These are phyloP conservation scores for Tromatobia lineatoria DNA, from an alignment of 2,888 invertebrate species.

Conservation along the genomic window DNA sequence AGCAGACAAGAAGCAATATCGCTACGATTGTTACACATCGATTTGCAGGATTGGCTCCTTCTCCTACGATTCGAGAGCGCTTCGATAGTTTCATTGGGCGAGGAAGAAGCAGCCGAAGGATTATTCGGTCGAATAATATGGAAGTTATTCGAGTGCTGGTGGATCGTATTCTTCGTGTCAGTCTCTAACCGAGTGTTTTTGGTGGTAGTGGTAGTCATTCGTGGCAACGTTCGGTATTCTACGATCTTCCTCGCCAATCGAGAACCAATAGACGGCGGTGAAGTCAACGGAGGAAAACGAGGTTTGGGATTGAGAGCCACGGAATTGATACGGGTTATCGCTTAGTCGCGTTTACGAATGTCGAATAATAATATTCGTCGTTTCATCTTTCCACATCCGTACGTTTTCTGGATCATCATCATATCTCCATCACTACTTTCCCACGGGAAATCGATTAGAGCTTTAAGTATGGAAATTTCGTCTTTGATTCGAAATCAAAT, in stretches of 20 bases:
- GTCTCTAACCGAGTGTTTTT: conserved; percentile 7
- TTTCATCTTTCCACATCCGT: conserved; percentile 12
- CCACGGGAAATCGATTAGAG: conserved; percentile 10
- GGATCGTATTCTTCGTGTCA: conserved; percentile 46
- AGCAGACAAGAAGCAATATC: conserved; percentile 61
- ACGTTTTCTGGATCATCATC: conserved; percentile 31
- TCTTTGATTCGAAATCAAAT: conserved; percentile 17
- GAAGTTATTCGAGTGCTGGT: conserved; percentile 65
- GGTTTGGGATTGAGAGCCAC: background rate
- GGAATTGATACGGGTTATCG: conserved; percentile 61
- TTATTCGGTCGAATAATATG: conserved; percentile 77
- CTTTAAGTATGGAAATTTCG: conserved; percentile 22
- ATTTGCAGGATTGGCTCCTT: conserved; percentile 55
- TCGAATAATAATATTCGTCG: conserved; percentile 62
- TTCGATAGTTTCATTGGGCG: conserved; percentile 52
- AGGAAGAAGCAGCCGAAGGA: conserved; percentile 62
- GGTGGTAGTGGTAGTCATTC: conserved; percentile 17
- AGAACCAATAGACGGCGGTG: conserved; percentile 50
- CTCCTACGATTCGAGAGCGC: conserved; percentile 21
- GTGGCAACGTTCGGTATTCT: conserved; percentile 17
- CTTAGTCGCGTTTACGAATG: conserved; percentile 59
- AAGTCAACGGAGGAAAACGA: conserved; percentile 20
- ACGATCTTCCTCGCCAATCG: conserved; percentile 42
- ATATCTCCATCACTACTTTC: background rate
- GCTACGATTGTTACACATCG: conserved; percentile 62